Evolutionary conservation across 2,888 invertebrate genomes (phyloP), one percentile per base, ranked within the genome.

Genomic region (Arge pagana): DNA sequence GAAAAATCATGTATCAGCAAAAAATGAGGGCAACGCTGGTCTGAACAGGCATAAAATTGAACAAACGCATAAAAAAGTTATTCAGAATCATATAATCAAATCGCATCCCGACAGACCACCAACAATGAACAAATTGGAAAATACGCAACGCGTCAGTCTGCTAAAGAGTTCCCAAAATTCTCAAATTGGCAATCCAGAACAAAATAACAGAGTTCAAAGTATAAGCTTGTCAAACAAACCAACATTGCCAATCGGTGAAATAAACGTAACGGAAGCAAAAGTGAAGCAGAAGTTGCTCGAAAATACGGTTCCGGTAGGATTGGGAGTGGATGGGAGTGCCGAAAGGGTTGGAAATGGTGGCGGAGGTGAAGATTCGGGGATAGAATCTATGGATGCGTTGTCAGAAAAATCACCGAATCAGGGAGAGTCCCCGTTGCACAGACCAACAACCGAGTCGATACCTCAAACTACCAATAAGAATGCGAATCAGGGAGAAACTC

Each of bases 311-410:
- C 62, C 59, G 4, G 39, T 53, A 10, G 49, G 40, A 31, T 19
- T 52, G 11, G 63, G 66, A 10, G 67, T 67, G 8, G 69, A 69
- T 13, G 58, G 64, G 13, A 66, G 35, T 30, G 48, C 61, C 3
- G 70, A 72, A 48, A 63, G 71, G 54, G 63, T 63, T n/a, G 64
- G 58, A 7, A 60, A 57, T 33, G 64, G 69, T 24, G 65, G 66
- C 15, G 87, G 87, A 66, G 92, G 92, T 36, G 93, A 93, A 71
- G 93, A 93, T 77, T 93, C 93, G 51, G 93, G 93, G 11, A 93
- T 93, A 51, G 93, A 93, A 74, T 92, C 92, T 28, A 93, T 93
- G 93, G 93, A 94, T 72, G 93, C 93, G 2, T 77, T 93, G n/a
- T 93, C 93, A 15, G 93, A 94, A 74, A 93, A 93, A 72, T 90